These are phyloP conservation scores for Ptychochromis oligacanthus DNA, from an alignment of 2,113 vertebrate species.

Conservation along the genomic window DNA sequence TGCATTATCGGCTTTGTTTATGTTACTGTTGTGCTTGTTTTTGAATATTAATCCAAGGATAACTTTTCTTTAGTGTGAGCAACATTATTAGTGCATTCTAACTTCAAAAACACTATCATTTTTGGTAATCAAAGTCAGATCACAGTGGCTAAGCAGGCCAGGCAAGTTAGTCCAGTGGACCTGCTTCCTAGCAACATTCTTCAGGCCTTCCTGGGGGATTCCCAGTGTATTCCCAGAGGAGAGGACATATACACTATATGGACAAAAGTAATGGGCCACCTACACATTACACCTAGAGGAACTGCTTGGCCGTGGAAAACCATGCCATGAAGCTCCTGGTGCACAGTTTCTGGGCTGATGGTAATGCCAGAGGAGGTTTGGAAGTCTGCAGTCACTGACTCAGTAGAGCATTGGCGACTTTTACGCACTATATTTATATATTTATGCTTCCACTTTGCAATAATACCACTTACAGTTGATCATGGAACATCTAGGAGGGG, in stretches of 20 bases:
- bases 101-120: neutral
- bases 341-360: neutral
- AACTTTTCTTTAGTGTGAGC: neutral
- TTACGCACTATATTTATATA: neutral
- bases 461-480: neutral
- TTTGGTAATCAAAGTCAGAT: neutral
- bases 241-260: neutral
- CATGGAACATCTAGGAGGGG: accelerated
- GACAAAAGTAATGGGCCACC: neutral
- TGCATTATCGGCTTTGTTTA: neutral
- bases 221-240: neutral
- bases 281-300: neutral
- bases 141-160: neutral
- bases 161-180: neutral
- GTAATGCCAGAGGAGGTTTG: neutral
- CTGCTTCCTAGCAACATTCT: neutral
- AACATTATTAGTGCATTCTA: neutral
- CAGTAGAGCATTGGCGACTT: neutral
- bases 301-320: neutral
- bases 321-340: neutral
- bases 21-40: neutral
- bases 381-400: neutral
- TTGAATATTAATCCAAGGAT: neutral
- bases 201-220: neutral
- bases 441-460: neutral